Evolutionary conservation across 1,140 invertebrate species (phyloP).

Genomic region (Brachionus paranguensis): DNA sequence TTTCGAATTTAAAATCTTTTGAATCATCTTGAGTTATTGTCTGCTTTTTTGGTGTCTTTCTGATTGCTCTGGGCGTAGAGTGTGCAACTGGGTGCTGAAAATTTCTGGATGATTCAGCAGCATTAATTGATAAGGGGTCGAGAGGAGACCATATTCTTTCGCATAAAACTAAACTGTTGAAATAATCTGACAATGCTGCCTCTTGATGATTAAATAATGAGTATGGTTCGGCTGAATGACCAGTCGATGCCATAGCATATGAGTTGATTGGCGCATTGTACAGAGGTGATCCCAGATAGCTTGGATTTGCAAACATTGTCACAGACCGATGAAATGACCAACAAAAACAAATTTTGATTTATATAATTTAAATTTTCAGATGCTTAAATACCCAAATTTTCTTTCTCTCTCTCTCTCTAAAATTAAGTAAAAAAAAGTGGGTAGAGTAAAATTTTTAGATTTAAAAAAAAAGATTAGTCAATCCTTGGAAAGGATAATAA

Average conservation of each 20-base stretch:
- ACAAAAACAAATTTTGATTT: background rate
- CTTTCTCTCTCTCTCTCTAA: background rate
- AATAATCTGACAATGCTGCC: background rate
- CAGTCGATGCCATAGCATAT: background rate
- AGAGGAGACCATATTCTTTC: background rate
- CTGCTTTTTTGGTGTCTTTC: background rate
- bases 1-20: background rate
- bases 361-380: background rate
- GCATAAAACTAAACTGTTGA: conserved; percentile 24
- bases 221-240: background rate
- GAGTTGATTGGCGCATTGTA: background rate
- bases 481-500: background rate
- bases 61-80: background rate
- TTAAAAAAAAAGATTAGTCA: background rate
- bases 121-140: background rate
- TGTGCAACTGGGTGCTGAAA: background rate
- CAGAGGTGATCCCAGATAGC: background rate
- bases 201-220: background rate
- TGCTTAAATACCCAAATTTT: background rate
- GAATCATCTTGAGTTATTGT: background rate
- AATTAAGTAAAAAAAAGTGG: background rate
- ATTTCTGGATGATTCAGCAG: background rate
- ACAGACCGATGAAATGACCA: background rate
- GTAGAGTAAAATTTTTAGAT: background rate
- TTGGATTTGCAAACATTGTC: background rate